Evolutionary conservation across 2,113 vertebrate species (phyloP), one percentile per base, ranked within the genome.

Genomic region (Sprattus sprattus): DNA sequence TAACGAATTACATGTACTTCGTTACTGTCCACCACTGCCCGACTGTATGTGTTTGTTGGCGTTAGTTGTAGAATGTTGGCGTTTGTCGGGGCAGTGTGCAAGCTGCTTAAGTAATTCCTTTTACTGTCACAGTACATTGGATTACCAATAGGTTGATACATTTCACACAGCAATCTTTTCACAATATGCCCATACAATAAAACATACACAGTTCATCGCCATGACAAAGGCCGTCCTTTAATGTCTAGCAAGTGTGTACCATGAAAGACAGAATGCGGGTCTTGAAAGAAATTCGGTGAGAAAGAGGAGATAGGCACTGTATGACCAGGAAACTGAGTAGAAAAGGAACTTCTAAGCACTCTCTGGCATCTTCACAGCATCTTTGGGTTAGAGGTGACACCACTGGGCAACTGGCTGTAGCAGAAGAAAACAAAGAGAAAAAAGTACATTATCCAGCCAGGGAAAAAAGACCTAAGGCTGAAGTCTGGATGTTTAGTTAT

Each of bases 291-390:
- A 89, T 85, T 96, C 93, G 0, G 95, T 96, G 92, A 97, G 95
- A 91, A 99, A 97, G 89, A 99, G 97, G 93, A 99, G 93, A 95
- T 98, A 98, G 88, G 90, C 91, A 85, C 95, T 96, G 83, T 99
- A 99, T 0, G 95, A 97, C 98, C 98, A 99, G 16, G 96, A 95
- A 60, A 96, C 86, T 0, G 94, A 93, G 95, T 99, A 99, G 96
- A 99, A 99, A 75, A 97, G 93, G 91, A 99, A 94, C 95, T 99
- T 99, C 98, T 98, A 99, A 83, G 95, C 95, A 9, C 98, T 99
- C 95, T 99, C 98, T 0, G 98, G 98, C 96, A 99, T 96, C 95
- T 99, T 99, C 90, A 95, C 95, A 0, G 96, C 97, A 94, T 99
- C 98, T 88, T 92, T 96, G 10, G 97, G 97, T 90, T 95, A 94